Evolutionary conservation across 2,113 vertebrate genomes (phyloP).

Genomic region (Epinephelus cyanopodus): DNA sequence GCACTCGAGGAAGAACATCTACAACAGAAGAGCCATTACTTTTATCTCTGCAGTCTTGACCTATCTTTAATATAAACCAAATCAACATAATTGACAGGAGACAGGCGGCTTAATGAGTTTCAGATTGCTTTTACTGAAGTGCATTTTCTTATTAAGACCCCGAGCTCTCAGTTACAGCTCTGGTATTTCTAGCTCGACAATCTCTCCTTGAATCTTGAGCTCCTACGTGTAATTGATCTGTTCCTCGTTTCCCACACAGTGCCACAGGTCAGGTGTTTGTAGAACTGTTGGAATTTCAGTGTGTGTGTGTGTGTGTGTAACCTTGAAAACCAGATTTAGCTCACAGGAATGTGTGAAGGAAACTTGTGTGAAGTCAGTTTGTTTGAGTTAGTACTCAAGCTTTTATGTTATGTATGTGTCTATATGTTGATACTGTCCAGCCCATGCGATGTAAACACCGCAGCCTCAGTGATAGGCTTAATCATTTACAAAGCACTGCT

Average conservation of each 20-base stretch:
- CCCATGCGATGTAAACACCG: conserved; percentile 34
- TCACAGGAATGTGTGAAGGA: conserved; percentile 4
- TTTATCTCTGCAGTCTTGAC: background rate
- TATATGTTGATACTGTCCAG: background rate
- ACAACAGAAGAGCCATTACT: background rate
- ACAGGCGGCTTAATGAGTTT: conserved; percentile 19
- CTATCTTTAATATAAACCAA: background rate
- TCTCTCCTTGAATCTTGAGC: conserved; percentile 23
- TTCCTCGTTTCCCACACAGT: conserved; percentile 21
- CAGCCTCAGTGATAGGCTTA: conserved; percentile 42
- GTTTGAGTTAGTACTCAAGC: background rate
- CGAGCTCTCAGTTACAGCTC: conserved; percentile 31
- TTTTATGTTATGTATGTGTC: background rate
- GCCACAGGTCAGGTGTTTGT: conserved; percentile 21
- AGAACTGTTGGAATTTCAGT: conserved; percentile 33
- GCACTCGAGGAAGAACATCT: conserved; percentile 13
- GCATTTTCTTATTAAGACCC: conserved; percentile 7
- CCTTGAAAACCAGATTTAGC: background rate
- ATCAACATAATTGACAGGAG: background rate
- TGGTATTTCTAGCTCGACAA: conserved; percentile 24
- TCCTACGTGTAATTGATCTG: conserved; percentile 36
- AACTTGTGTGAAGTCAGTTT: background rate
- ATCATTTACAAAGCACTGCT: conserved; percentile 61
- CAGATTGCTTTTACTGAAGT: conserved; percentile 16
- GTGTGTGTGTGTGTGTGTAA: background rate